Conservation (phyloP, 2,888 invertebrate species). For the Unio pictorum region DNA sequence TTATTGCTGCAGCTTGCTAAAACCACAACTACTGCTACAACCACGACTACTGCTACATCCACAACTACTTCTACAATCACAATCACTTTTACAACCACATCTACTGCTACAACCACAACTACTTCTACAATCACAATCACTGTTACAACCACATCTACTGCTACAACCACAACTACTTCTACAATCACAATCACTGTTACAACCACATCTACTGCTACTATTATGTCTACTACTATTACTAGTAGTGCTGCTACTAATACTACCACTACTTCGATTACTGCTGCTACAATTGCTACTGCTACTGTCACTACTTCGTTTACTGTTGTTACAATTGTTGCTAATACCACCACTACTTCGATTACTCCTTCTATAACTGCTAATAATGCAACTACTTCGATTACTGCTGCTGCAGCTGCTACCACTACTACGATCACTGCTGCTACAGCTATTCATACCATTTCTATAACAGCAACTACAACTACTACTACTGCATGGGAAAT, state of each 20-base stretch:
- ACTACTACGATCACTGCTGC: conserved; percentile 17
- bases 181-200: conserved; percentile 14
- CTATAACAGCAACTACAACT: conserved; percentile 18
- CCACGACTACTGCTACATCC: too few relatives aligned
- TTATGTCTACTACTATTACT: not conserved
- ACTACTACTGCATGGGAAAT: conserved; percentile 14
- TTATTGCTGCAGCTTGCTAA: too few relatives aligned
- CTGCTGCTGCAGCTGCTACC: conserved; percentile 15
- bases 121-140: conserved; percentile 19
- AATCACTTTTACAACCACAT: conserved; percentile 10
- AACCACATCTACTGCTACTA: not conserved
- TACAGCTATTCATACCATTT: conserved; percentile 19
- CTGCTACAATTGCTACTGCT: not conserved
- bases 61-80: too few relatives aligned
- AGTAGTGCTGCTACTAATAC: not conserved
- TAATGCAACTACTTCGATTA: conserved; percentile 17
- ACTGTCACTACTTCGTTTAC: conserved; percentile 12
- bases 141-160: conserved; percentile 22
- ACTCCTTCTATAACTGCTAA: conserved; percentile 9
- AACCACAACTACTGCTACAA: too few relatives aligned
- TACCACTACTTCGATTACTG: conserved; percentile 14
- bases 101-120: conserved; percentile 24
- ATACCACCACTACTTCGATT: too few relatives aligned
- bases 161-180: conserved; percentile 19
- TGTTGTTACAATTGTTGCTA: conserved; percentile 7